Evolutionary conservation across 2,888 invertebrate species (phyloP).

Genomic region (Escarpia spicata): DNA sequence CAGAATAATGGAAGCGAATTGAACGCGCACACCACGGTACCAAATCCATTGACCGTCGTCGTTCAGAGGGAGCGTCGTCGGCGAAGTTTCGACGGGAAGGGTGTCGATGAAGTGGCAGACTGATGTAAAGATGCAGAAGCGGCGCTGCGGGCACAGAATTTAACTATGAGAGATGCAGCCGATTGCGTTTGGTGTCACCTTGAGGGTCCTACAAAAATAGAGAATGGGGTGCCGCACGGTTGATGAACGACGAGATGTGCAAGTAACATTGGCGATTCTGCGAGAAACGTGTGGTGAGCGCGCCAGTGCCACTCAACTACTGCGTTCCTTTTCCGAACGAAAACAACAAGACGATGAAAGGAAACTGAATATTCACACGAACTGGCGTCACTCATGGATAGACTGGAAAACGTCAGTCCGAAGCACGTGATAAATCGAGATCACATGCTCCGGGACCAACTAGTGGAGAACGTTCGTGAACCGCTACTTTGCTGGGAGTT

Average conservation of each 20-base stretch:
- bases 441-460: not conserved
- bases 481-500: not conserved
- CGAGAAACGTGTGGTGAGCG: not conserved
- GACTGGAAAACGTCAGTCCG: not conserved
- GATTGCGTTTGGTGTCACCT: not conserved
- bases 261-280: not conserved
- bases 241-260: not conserved
- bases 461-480: not conserved
- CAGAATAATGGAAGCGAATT: not conserved
- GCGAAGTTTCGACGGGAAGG: not conserved
- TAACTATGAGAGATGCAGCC: not conserved
- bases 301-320: not conserved
- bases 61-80: not conserved
- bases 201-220: not conserved
- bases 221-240: not conserved
- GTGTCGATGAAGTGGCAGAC: not conserved
- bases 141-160: not conserved
- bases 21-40: not conserved
- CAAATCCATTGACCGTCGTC: not conserved
- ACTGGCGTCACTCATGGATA: not conserved
- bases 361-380: not conserved
- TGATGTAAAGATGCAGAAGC: not conserved
- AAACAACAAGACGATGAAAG: not conserved
- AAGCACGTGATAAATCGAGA: not conserved
- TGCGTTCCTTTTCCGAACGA: not conserved